Evolutionary conservation across 2,888 invertebrate genomes (phyloP).

Genomic region (Micoletzkya japonica): DNA sequence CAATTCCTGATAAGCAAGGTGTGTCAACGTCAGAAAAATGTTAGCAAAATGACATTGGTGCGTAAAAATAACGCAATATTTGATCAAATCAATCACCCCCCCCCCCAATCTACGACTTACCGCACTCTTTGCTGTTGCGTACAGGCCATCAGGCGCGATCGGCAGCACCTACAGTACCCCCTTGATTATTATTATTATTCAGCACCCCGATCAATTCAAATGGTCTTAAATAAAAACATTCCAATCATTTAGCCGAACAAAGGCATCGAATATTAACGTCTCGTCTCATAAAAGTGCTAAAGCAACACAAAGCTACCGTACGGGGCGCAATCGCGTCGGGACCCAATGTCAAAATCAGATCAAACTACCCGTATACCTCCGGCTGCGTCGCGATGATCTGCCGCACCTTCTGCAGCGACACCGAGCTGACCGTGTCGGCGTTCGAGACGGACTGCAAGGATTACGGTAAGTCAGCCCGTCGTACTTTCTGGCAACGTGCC

Average conservation of each 20-base stretch:
- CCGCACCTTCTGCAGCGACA: not conserved
- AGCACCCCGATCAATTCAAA: too few relatives aligned
- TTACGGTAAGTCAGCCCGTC: too few relatives aligned
- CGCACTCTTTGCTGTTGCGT: constrained; percentile 39
- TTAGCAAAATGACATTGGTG: too few relatives aligned
- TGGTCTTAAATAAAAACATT: not conserved
- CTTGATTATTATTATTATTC: constrained; percentile 33
- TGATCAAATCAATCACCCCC: not conserved
- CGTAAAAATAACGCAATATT: too few relatives aligned
- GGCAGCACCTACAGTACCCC: constrained; percentile 27
- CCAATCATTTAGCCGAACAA: not conserved
- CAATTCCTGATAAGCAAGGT: constrained; percentile 31
- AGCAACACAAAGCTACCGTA: too few relatives aligned
- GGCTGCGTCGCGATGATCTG: constrained; percentile 1
- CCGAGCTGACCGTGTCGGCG: not conserved
- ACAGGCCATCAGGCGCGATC: constrained; percentile 34
- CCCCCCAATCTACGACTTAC: constrained; percentile 19
- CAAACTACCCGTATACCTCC: not conserved
- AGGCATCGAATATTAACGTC: not conserved
- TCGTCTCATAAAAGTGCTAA: too few relatives aligned
- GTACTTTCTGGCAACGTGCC: too few relatives aligned
- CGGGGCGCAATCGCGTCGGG: not conserved
- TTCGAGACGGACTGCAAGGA: not conserved
- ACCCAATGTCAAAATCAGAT: not conserved
- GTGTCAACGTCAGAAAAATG: too few relatives aligned